Evolutionary conservation across 2,113 vertebrate species (phyloP).

Genomic region (Anhinga rufa): DNA sequence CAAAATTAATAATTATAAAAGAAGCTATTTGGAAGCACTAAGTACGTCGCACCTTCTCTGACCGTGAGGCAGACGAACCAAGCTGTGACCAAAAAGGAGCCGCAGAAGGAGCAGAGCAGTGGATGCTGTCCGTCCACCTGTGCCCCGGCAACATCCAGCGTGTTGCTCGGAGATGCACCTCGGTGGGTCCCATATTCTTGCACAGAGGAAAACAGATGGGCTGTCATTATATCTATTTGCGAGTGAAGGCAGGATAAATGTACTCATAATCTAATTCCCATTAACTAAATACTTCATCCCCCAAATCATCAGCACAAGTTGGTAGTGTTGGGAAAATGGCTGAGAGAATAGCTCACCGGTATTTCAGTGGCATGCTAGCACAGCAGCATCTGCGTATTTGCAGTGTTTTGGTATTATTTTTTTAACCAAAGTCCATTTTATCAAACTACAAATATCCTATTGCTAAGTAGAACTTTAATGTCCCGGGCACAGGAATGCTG

Average conservation of each 20-base stretch:
- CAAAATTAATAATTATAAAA: background rate
- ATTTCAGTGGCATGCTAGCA: background rate
- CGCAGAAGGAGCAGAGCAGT: background rate
- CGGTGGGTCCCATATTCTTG: fast-evolving
- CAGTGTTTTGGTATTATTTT: background rate
- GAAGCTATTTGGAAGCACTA: background rate
- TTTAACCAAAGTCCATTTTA: background rate
- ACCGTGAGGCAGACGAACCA: background rate
- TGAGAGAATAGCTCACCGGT: fast-evolving
- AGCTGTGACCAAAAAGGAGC: background rate
- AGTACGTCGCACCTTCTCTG: background rate
- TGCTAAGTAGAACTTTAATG: background rate
- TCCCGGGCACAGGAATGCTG: background rate
- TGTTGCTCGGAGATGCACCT: background rate
- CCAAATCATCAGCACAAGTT: background rate
- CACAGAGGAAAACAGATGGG: background rate
- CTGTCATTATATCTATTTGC: background rate
- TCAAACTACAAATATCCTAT: background rate
- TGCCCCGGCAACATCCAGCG: fast-evolving
- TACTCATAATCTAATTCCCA: background rate
- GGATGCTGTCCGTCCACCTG: fast-evolving
- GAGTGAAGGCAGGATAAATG: background rate
- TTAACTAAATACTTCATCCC: background rate
- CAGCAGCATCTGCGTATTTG: background rate
- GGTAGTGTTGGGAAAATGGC: background rate